Evolutionary conservation across 2,797 vertebrate genomes (phyloP).

Genomic region (Coilia nasus): DNA sequence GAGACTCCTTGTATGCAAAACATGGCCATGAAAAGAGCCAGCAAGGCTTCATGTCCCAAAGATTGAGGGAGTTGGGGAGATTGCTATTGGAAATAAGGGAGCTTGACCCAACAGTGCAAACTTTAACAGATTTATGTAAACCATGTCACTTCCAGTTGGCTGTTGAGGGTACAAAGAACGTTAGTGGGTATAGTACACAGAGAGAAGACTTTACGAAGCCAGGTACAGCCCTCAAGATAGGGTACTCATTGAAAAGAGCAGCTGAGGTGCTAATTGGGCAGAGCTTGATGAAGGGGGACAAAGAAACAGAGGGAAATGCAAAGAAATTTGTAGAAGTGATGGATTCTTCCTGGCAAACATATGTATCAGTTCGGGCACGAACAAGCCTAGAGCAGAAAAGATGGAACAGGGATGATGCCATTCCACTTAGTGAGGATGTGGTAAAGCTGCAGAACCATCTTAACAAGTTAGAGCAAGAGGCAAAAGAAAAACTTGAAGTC

Average conservation of each 20-base stretch:
- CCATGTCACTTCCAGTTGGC: slow-evolving; percentile 39
- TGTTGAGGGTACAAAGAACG: slow-evolving; percentile 34
- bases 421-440: too few species aligned
- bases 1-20: slow-evolving; percentile 36
- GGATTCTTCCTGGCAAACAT: slow-evolving; percentile 26
- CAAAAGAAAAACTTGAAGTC: too few species aligned
- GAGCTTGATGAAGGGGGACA: background rate
- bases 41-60: slow-evolving; percentile 9
- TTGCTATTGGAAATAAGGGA: slow-evolving; percentile 36
- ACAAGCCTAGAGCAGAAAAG: too few species aligned
- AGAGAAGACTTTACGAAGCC: background rate
- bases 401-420: too few species aligned
- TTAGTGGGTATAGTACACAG: slow-evolving; percentile 8
- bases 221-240: background rate
- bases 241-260: too few species aligned
- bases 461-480: too few species aligned
- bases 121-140: slow-evolving; percentile 29
- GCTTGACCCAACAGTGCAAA: slow-evolving; percentile 29
- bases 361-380: slow-evolving; percentile 2
- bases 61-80: slow-evolving; percentile 26
- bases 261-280: background rate
- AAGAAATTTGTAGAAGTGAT: background rate
- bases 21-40: background rate
- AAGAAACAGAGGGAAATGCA: background rate
- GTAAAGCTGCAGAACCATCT: too few species aligned